Conservation (phyloP, 30 jellyfish, hydroid and myxozoan genomes). For the Aurelia coerulea region DNA sequence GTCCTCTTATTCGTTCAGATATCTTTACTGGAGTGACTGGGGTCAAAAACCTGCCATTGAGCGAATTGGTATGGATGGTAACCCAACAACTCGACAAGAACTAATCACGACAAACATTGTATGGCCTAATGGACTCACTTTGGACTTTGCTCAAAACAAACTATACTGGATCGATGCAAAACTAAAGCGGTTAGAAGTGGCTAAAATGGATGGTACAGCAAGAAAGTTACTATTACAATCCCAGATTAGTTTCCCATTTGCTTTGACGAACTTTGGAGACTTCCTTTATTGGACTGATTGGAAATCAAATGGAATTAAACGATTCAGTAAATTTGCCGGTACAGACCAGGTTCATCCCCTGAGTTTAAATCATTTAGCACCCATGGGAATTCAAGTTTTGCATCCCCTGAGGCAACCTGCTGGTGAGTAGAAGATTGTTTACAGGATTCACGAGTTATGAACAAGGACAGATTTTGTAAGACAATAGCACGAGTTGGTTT, state of each 20-base stretch:
- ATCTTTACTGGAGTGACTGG: conserved; percentile 97
- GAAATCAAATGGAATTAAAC: conserved; percentile 48
- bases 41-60: conserved; percentile 86
- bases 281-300: conserved; percentile 86
- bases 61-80: conserved; percentile 96
- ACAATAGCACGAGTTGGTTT: no score
- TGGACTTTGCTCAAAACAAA: conserved; percentile 75
- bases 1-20: conserved; percentile 21
- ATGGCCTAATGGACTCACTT: conserved; percentile 96
- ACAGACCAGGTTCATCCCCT: neutral
- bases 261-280: conserved; percentile 71
- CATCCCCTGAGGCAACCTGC: conserved; percentile 75
- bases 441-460: no score
- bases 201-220: conserved; percentile 83
- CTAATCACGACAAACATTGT: conserved; percentile 60
- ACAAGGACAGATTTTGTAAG: no score
- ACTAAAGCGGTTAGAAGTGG: conserved; percentile 77
- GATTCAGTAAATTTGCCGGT: conserved; percentile 41
- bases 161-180: conserved; percentile 94
- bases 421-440: conserved; percentile 49
- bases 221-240: conserved; percentile 46
- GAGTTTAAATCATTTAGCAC: conserved; percentile 50
- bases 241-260: conserved; percentile 72
- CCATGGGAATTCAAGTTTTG: conserved; percentile 81
- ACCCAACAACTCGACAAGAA: conserved; percentile 61